Conservation (phyloP, 2,797 vertebrate genomes). For the Chromis chromis region DNA sequence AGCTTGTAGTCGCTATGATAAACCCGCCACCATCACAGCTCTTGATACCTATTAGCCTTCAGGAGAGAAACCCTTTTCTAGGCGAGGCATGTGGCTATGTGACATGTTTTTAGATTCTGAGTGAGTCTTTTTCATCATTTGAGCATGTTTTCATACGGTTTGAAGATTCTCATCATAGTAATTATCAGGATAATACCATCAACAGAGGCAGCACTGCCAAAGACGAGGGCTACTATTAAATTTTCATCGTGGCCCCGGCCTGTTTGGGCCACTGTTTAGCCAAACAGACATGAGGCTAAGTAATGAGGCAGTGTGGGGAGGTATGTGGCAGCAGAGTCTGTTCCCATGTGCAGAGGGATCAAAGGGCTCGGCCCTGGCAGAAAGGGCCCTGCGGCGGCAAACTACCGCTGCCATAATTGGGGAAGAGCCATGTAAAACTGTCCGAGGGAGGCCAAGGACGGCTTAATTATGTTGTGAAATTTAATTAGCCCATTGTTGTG, state of each 20-base stretch:
- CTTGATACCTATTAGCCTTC: not conserved
- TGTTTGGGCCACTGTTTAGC: conserved; percentile 8
- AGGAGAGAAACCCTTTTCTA: too few species aligned
- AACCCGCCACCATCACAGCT: too few species aligned
- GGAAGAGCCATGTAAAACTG: conserved; percentile 68
- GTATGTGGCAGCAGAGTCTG: conserved; percentile 33
- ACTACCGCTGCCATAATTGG: conserved; percentile 67
- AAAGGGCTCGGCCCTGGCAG: conserved; percentile 66
- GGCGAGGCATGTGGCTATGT: not conserved
- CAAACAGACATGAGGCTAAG: conserved; percentile 23
- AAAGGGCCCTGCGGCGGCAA: conserved; percentile 49
- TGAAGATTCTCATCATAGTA: conserved; percentile 22
- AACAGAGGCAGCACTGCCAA: conserved; percentile 11
- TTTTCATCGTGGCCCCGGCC: conserved; percentile 1
- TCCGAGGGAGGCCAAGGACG: conserved; percentile 63
- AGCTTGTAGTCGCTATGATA: too few species aligned
- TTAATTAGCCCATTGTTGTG: conserved; percentile 70
- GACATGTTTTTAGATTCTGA: not conserved
- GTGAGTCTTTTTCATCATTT: not conserved
- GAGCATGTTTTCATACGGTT: not conserved
- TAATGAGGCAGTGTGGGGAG: conserved; percentile 49
- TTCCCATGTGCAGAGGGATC: conserved; percentile 66
- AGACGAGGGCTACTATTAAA: conserved; percentile 13
- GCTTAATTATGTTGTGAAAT: conserved; percentile 77
- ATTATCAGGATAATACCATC: conserved; percentile 34